phyloP scores from a whole-genome alignment of 2,888 invertebrate genomes.

The Teinopalpus imperialis region DNA sequence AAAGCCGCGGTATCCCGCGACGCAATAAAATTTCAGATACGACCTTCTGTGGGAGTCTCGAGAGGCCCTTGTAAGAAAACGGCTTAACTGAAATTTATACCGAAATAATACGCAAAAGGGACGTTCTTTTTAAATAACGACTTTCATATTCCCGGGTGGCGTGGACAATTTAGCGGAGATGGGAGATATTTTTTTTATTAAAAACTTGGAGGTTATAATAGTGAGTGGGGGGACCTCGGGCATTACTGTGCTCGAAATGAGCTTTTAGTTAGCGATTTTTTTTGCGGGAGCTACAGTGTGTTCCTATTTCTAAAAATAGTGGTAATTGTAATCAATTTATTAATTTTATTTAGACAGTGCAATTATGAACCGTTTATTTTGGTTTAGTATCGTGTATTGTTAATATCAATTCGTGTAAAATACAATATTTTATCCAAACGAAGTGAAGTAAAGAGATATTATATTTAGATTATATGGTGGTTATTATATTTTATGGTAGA shows the following conservation, averaged over 20 bases:
- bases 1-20: conserved; percentile 39
- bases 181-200: conserved; percentile 73
- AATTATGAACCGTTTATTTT: too few relatives aligned
- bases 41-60: conserved; percentile 39
- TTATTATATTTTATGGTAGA: too few relatives aligned
- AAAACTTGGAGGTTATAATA: conserved; percentile 50
- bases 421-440: too few relatives aligned
- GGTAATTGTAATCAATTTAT: too few relatives aligned
- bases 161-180: conserved; percentile 78
- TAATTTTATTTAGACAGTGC: too few relatives aligned
- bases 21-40: conserved; percentile 63
- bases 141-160: conserved; percentile 77
- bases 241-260: conserved; percentile 74
- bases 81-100: conserved; percentile 76
- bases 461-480: too few relatives aligned
- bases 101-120: conserved; percentile 74
- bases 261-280: conserved; percentile 70
- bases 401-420: too few relatives aligned
- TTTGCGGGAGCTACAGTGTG: conserved; percentile 44
- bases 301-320: conserved; percentile 19
- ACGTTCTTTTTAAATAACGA: conserved; percentile 77
- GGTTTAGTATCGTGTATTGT: too few relatives aligned
- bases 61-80: conserved; percentile 51
- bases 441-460: too few relatives aligned
- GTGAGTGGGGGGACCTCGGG: conserved; percentile 53